phyloP scores from a whole-genome alignment of 2,888 invertebrate genomes.

The Matsumyia berberina region DNA sequence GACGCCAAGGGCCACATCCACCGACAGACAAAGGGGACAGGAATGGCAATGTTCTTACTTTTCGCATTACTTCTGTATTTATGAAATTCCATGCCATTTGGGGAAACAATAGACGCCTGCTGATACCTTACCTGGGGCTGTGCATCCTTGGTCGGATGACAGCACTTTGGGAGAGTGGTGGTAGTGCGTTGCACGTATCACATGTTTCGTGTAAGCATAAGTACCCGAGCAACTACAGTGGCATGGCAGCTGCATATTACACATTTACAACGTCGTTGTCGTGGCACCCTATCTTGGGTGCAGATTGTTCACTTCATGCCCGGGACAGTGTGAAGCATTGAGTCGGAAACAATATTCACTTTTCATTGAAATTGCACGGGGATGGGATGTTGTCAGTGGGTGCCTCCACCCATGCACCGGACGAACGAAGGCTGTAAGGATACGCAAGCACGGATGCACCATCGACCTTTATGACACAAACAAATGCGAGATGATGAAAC shows the following conservation, averaged over 20 bases:
- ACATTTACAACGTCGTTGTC: constrained; percentile 66
- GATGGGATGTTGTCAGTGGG: neutral
- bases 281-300: constrained; percentile 26
- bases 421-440: constrained; percentile 33
- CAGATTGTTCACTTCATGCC: constrained; percentile 45
- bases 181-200: constrained; percentile 31
- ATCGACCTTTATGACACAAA: constrained; percentile 67
- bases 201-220: constrained; percentile 42
- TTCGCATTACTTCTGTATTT: constrained; percentile 75
- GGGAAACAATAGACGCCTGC: constrained; percentile 58
- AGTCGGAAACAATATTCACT: constrained; percentile 71
- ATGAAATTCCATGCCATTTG: constrained; percentile 67
- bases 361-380: constrained; percentile 27
- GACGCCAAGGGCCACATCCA: neutral
- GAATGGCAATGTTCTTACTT: constrained; percentile 65
- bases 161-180: constrained; percentile 10
- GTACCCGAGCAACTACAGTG: constrained; percentile 33
- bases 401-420: neutral
- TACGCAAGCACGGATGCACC: constrained; percentile 51
- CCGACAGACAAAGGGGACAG: constrained; percentile 50
- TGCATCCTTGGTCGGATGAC: constrained; percentile 25
- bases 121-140: constrained; percentile 65
- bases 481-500: constrained; percentile 67
- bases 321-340: constrained; percentile 31
- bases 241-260: constrained; percentile 65